phyloP scores from a whole-genome alignment of 2,113 vertebrate genomes.

The Ahaetulla prasina region DNA sequence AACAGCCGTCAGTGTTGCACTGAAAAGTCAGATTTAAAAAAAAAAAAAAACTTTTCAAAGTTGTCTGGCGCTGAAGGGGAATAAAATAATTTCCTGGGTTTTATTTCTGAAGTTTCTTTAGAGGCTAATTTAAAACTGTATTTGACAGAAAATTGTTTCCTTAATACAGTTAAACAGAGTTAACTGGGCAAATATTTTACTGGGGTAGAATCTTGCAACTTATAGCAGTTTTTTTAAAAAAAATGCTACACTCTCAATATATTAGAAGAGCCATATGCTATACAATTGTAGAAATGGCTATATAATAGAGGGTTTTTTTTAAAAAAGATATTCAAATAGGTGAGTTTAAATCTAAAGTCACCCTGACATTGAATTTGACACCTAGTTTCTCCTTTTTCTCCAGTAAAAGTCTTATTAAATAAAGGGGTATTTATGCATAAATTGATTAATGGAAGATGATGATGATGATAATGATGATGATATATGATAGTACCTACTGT shows the following conservation, averaged over 20 bases:
- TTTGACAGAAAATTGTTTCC: not conserved
- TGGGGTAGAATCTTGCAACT: not conserved
- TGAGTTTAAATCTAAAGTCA: not conserved
- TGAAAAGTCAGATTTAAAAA: not conserved
- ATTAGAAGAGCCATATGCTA: not conserved
- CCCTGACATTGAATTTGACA: not conserved
- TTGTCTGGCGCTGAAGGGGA: not conserved
- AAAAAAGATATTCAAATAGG: not conserved
- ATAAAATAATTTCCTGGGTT: not conserved
- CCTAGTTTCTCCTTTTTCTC: not conserved
- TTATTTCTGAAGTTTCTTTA: not conserved
- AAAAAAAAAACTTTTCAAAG: not conserved
- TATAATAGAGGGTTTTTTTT: not conserved
- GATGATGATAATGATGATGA: not conserved
- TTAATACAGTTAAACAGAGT: not conserved
- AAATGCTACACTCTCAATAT: not conserved
- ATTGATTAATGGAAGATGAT: not conserved
- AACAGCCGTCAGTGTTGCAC: slow-evolving; percentile 15
- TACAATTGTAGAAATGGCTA: not conserved
- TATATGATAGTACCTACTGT: too few species aligned
- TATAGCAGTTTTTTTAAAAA: not conserved
- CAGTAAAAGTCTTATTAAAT: not conserved
- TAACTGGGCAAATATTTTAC: not conserved
- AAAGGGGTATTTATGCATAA: not conserved
- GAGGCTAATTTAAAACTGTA: not conserved